Evolutionary conservation across 30 jellyfish, hydroid and myxozoan species (phyloP).

Genomic region (Cassiopea xamachana): DNA sequence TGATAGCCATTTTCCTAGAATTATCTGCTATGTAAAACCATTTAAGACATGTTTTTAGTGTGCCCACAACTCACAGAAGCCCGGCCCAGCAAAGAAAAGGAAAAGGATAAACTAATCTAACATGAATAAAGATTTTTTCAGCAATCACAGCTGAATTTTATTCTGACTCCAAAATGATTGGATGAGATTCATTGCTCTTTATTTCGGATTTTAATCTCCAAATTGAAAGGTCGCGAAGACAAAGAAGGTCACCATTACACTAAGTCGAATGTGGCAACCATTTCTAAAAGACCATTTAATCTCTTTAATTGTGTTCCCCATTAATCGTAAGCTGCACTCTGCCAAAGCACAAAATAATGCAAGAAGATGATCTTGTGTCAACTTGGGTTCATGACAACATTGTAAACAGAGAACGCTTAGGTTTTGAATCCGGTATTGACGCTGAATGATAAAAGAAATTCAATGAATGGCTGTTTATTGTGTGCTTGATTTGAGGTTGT

Average conservation of each 20-base stretch:
- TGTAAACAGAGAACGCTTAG: conserved; percentile 14
- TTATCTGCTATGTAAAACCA: conserved; percentile 23
- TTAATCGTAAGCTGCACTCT: conserved; percentile 60
- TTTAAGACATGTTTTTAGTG: conserved; percentile 9
- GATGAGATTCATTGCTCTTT: conserved; percentile 66
- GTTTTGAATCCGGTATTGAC: background rate
- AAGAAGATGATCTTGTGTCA: conserved; percentile 25
- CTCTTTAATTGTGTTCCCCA: conserved; percentile 39
- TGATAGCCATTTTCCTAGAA: background rate
- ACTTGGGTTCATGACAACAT: conserved; percentile 2
- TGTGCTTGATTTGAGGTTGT: too few species aligned
- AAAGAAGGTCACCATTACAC: conserved; percentile 58
- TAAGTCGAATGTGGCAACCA: conserved; percentile 63
- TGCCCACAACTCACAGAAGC: conserved; percentile 39
- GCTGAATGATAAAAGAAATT: too few species aligned
- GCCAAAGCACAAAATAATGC: conserved; percentile 40
- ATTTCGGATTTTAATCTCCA: conserved; percentile 47
- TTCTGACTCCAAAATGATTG: conserved; percentile 74
- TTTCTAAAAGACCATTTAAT: conserved; percentile 39
- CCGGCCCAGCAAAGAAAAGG: conserved; percentile 38
- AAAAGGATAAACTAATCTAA: conserved; percentile 33
- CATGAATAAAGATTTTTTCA: conserved; percentile 47
- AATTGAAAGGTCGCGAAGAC: conserved; percentile 50
- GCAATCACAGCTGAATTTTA: conserved; percentile 65
- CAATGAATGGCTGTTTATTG: too few species aligned